These are phyloP conservation scores for Hyles vespertilio DNA, from an alignment of 1,140 invertebrate genomes.

Conservation along the genomic window DNA sequence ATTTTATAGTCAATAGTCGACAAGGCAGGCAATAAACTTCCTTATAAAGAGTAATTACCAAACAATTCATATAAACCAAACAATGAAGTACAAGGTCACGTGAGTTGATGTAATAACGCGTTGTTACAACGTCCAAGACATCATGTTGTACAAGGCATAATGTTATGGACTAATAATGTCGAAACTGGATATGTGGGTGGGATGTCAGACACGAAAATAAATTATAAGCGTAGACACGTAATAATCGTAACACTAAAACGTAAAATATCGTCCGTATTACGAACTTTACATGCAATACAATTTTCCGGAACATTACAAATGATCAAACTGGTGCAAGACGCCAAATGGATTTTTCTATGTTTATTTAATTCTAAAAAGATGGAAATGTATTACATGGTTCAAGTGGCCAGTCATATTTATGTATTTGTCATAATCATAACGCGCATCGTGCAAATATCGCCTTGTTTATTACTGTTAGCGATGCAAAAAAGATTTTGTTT, in stretches of 20 bases:
- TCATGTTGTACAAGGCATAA: no score
- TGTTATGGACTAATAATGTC: not conserved
- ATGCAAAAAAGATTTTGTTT: slow-evolving; percentile 12
- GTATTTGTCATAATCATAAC: not conserved
- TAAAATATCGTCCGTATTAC: not conserved
- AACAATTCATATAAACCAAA: slow-evolving; percentile 7
- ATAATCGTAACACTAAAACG: not conserved
- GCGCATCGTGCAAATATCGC: slow-evolving; percentile 5
- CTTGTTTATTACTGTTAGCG: slow-evolving; percentile 8
- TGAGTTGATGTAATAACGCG: slow-evolving; percentile 3
- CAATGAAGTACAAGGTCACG: slow-evolving; percentile 11
- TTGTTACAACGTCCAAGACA: slow-evolving; percentile 5
- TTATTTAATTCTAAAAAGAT: no score
- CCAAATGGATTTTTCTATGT: no score
- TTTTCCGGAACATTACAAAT: no score
- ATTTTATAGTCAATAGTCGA: no score
- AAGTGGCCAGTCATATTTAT: not conserved
- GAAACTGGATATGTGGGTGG: slow-evolving; percentile 19
- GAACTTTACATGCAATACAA: not conserved
- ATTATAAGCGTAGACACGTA: slow-evolving; percentile 1
- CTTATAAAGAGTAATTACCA: not conserved
- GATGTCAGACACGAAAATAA: slow-evolving; percentile 4
- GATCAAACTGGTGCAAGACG: no score
- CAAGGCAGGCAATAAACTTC: no score
- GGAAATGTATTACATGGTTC: no score